Base-by-base conservation (phyloP, 2,888 invertebrate species). In the Drosophila nr. perissopoda region DNA sequence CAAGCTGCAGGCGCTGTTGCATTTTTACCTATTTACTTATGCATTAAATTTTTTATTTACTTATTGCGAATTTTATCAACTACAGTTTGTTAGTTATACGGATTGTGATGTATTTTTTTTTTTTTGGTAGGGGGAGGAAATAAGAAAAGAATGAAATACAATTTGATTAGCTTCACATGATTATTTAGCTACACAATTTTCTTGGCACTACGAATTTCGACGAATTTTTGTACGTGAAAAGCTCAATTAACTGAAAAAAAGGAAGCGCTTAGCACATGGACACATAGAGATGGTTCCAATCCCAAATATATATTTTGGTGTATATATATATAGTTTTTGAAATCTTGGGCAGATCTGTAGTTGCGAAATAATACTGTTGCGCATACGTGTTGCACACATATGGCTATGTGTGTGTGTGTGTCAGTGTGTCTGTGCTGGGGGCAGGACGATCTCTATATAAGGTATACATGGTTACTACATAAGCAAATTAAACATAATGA, bases 101-200 rank as follows among this genome's bases (percentile, higher is more conserved):
- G 64, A 49, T 56, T 69, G 64, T 66, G 49, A 48, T 61, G 36
- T 49, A 45, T 51, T 63, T 38, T 54, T 64, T 66, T 59, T 61
- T 73, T 67, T 82, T 68, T 73, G 51, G 51, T 42, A 57, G 38
- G 59, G 54, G 67, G 72, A 78, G 71, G 70, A 85, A 84, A 85
- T 49, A 87, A 80, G 87, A 85, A 86, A 87, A 89, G 89, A 89
- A 85, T 85, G 85, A 78, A 87, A 85, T 76, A 89, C 70, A 85
- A 67, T 74, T 86, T 82, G 76, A 86, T 86, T 86, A 89, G 88
- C 86, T 89, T 84, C 66, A 73, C 89, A 89, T 74, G 84, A 72
- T 72, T 64, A 86, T 78, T 78, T 72, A 67, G 52, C 83, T 80
- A 79, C 69, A 48, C 64, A 62, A 62, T 65, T 73, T 77, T 60